Base-by-base conservation (phyloP, 2,888 invertebrate genomes). In the Folsomia candida region DNA sequence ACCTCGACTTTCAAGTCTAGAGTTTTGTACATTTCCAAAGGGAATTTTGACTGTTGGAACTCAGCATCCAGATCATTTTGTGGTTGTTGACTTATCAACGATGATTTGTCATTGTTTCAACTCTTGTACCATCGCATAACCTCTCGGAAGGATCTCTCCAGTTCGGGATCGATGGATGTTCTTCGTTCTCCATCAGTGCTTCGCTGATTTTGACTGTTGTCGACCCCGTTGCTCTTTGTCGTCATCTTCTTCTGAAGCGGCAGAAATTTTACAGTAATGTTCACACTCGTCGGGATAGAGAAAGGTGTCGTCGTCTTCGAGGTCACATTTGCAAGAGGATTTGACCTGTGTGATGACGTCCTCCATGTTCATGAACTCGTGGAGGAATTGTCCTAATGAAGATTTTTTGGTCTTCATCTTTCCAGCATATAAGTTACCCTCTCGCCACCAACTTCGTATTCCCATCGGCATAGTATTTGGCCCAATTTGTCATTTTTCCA, bases 401-500 rank as follows among this genome's bases (percentile, higher is more conserved):
- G n/a, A n/a, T n/a, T n/a, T n/a, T n/a, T n/a, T n/a, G n/a, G n/a
- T n/a, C n/a, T n/a, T n/a, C n/a, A n/a, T n/a, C n/a, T n/a, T n/a
- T n/a, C n/a, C n/a, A n/a, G n/a, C n/a, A n/a, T n/a, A n/a, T n/a
- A n/a, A n/a, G n/a, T n/a, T n/a, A n/a, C n/a, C n/a, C n/a, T n/a
- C n/a, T n/a, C n/a, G n/a, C n/a, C 63, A 9, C 65, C 70, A 28
- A 73, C 57, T 57, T 73, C 73, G 54, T n/a, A n/a, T n/a, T n/a
- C n/a, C n/a, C n/a, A n/a, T n/a, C n/a, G n/a, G n/a, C n/a, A 29
- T 27, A 69, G 9, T 67, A 20, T 18, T 29, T 25, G 27, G 70
- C 70, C 73, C 73, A 73, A 47, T 73, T 73, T 1, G 2, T 1
- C 73, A 73, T 73, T 64, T 54, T 67, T n/a, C 73, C 73, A 2